Evolutionary conservation across 2,797 vertebrate species (phyloP), one percentile per base, ranked within the genome.

Genomic region (Spheniscus humboldti): DNA sequence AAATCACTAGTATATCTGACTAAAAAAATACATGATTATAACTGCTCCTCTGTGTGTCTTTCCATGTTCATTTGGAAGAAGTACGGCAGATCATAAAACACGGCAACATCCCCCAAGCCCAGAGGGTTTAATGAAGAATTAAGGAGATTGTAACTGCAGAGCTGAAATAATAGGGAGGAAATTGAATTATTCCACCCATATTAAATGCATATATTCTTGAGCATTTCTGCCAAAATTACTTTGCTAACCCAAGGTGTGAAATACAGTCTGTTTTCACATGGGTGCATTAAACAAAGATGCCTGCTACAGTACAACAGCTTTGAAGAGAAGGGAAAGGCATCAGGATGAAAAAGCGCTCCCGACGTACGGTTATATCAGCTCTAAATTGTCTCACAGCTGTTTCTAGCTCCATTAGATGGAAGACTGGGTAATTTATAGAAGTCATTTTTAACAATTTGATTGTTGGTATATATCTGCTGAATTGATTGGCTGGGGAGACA

Each of bases 401-500:
- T 98, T 86, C 97, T 92, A 92, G 94, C 96, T 96, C 97, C 96
- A 96, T 98, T 97, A 98, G 97, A 94, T 7, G 94, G 97, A 97
- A 97, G 95, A 62, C 92, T 86, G 94, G 94, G 97, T 97, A 98
- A 98, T 98, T 98, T 98, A 97, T 96, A 97, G 98, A 72, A 97
- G 96, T 97, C 97, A 96, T 98, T 98, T 97, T 98, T 97, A 98
- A 97, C 97, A 96, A 92, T 98, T 97, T 98, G 98, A 98, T 98
- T 97, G 97, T 98, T 98, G 97, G 97, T 97, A 97, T 98, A 97
- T 98, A 98, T 98, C 98, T 97, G 95, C 94, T 84, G 97, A 96
- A 98, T 98, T 98, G 98, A 98, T 98, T 98, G 98, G 98, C 86
- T 97, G 77, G 35, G 62, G 95, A 98, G 98, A 97, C 97, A 98